Conservation (phyloP, 2,888 invertebrate species). For the Oscheius sp. region DNA sequence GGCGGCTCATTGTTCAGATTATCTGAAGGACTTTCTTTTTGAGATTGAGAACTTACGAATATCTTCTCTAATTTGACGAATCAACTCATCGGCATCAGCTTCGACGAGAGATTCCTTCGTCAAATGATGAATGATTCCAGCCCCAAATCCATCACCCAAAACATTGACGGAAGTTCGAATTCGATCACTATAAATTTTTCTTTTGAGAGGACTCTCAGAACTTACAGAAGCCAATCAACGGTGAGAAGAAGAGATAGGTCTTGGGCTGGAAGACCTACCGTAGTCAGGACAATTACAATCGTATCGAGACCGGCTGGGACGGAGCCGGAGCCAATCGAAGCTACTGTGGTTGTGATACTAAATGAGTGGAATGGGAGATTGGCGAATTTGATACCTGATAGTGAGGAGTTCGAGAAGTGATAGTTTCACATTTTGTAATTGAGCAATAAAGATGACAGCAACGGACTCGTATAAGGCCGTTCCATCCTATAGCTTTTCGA, state of each 20-base stretch:
- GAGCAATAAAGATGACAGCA: conserved; percentile 95
- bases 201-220: conserved; percentile 38
- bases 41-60: conserved; percentile 48
- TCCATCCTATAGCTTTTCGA: conserved; percentile 65
- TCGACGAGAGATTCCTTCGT: conserved; percentile 59
- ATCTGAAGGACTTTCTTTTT: background rate
- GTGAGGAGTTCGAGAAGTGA: conserved; percentile 88
- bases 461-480: conserved; percentile 88
- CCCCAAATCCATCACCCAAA: conserved; percentile 68
- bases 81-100: conserved; percentile 67
- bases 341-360: conserved; percentile 78
- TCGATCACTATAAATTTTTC: conserved; percentile 55
- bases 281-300: conserved; percentile 78
- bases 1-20: conserved; percentile 25
- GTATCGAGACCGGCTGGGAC: conserved; percentile 79
- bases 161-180: conserved; percentile 69
- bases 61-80: conserved; percentile 64
- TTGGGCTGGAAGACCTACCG: conserved; percentile 77
- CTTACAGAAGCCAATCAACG: conserved; percentile 79
- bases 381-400: conserved; percentile 79
- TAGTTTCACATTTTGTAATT: conserved; percentile 83
- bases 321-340: conserved; percentile 78
- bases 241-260: conserved; percentile 78
- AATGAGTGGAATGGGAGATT: background rate
- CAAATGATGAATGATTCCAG: conserved; percentile 69